Conservation (phyloP, 2,113 vertebrate species). For the Aptenodytes forsteri region DNA sequence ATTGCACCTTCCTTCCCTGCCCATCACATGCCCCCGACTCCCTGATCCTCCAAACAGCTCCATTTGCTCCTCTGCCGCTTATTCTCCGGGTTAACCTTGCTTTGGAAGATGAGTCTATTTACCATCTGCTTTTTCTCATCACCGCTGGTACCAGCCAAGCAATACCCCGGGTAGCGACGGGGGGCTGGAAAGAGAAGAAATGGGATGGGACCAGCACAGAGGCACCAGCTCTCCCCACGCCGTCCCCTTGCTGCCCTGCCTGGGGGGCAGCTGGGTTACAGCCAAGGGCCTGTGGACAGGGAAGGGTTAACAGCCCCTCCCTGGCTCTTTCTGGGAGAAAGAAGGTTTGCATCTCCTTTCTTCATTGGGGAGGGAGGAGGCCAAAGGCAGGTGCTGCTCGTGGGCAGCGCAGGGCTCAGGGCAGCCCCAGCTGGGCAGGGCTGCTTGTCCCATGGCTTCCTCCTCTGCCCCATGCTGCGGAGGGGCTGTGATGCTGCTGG, state of each 20-base stretch:
- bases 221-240: neutral
- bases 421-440: neutral
- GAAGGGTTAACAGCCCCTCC: neutral
- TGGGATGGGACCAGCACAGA: fast-evolving
- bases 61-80: neutral
- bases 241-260: neutral
- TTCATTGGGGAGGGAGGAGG: neutral
- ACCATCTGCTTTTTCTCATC: neutral
- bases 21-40: fast-evolving
- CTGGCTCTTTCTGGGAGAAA: neutral
- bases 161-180: fast-evolving
- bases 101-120: neutral
- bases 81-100: neutral
- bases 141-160: fast-evolving
- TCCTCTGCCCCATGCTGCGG: neutral
- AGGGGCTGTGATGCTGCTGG: neutral
- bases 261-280: neutral
- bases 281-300: neutral
- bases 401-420: neutral
- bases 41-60: neutral
- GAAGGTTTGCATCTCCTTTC: neutral
- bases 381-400: neutral
- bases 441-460: neutral
- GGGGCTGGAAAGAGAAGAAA: neutral
- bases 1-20: neutral